A percentile compares a stretch with the other conserved stretches of the same genome.
These are phyloP conservation scores for Synaphobranchus kaupii DNA, from an alignment of 2,797 vertebrate species.

Conservation along the genomic window DNA sequence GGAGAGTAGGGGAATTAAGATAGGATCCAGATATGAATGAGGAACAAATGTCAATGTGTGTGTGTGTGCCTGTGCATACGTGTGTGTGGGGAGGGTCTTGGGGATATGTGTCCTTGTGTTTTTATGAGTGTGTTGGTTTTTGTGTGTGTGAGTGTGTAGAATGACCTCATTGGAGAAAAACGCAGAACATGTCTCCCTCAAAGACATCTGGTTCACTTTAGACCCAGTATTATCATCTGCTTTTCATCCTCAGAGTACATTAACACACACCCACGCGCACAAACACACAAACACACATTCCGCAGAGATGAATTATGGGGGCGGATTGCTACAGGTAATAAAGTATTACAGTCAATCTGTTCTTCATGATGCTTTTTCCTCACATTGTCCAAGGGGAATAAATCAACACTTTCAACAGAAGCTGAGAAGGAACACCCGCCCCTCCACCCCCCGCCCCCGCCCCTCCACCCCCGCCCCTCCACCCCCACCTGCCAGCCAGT, in stretches of 20 bases:
- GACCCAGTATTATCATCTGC: slow-evolving; percentile 8
- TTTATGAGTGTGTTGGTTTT: not conserved
- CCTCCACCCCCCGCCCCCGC: not conserved
- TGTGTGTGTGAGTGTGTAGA: not conserved
- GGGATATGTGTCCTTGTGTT: not conserved
- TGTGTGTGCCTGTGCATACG: not conserved
- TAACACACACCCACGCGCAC: not conserved
- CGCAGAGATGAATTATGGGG: not conserved
- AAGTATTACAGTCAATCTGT: not conserved
- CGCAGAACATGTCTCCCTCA: not conserved
- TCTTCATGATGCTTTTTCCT: not conserved
- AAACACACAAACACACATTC: not conserved
- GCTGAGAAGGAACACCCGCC: not conserved
- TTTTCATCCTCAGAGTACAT: not conserved
- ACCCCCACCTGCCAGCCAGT: not conserved
- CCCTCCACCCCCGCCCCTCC: no score
- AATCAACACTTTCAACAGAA: not conserved
- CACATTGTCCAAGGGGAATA: not conserved
- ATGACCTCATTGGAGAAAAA: slow-evolving; percentile 8
- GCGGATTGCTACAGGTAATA: not conserved
- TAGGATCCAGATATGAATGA: not conserved
- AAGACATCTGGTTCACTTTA: slow-evolving; percentile 20
- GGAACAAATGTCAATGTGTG: not conserved
- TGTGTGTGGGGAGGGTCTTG: not conserved
- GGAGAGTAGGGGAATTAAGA: not conserved